Evolutionary conservation across 2,888 invertebrate genomes (phyloP).

Genomic region (Napeogenes inachia): DNA sequence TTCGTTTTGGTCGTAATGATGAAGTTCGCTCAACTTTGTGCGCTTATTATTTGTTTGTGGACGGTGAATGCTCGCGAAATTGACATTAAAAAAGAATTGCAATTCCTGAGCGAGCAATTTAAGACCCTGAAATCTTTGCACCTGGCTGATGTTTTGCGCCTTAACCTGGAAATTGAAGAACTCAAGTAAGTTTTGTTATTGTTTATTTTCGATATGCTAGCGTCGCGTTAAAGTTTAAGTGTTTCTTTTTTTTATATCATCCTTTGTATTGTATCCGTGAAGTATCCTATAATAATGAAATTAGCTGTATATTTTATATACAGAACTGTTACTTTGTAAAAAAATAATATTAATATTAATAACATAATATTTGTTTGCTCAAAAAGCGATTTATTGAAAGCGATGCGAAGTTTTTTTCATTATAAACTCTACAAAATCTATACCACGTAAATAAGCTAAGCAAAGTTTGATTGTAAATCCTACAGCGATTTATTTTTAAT

Average conservation of each 20-base stretch:
- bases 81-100: constrained; percentile 44
- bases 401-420: constrained; percentile 2
- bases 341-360: neutral
- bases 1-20: constrained; percentile 41
- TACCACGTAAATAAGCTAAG: constrained; percentile 1
- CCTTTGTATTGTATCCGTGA: neutral
- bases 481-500: neutral
- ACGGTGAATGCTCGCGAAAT: constrained; percentile 44
- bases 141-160: constrained; percentile 43
- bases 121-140: constrained; percentile 50
- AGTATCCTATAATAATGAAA: neutral
- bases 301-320: neutral
- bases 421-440: constrained; percentile 4
- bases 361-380: neutral
- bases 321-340: neutral
- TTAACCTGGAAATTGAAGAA: constrained; percentile 55
- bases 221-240: constrained; percentile 9
- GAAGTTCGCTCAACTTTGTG: constrained; percentile 48
- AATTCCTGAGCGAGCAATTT: constrained; percentile 49
- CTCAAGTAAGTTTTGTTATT: constrained; percentile 54
- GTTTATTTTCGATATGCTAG: constrained; percentile 9
- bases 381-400: neutral
- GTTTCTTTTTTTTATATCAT: neutral
- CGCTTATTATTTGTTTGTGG: constrained; percentile 39
- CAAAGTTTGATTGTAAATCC: neutral